Evolutionary conservation across 1,140 invertebrate genomes (phyloP), one percentile per base, ranked within the genome.

Genomic region (Scaptomyza pallida): DNA sequence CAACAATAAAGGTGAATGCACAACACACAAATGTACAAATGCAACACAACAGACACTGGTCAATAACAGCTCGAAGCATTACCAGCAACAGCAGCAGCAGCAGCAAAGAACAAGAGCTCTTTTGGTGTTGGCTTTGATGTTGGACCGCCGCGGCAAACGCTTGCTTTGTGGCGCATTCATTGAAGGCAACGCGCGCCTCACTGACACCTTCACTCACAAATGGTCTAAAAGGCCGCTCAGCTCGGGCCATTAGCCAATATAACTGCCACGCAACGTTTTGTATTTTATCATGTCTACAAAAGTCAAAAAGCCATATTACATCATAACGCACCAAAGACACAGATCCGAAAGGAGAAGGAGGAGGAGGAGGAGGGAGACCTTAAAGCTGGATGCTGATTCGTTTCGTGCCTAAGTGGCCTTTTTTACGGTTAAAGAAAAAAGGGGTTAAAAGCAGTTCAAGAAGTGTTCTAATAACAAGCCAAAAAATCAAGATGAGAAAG

Each of bases 251-350:
- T 86, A 86, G 82, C 82, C 82, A 86, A 86, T 86, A 86, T 86
- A 86, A 82, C 81, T 88, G 81, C 81, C 82, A 88, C 78, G 82
- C 82, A 88, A 88, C 78, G 82, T 88, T 82, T 86, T 88, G 82
- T 88, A 86, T 86, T 86, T 86, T 86, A 86, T 88, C 82, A 86
- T 86, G 82, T 82, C 82, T 88, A 86, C 82, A 86, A 86, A 86
- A 86, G 82, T 86, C 82, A 88, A 82, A 86, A 86, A 88, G 82
- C 82, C 78, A 86, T 88, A 86, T 86, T 86, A 86, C 82, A 86
- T 86, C 82, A 86, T 86, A 86, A 78, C 70, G 70, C 72, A 67
- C 57, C 57, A 61, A 61, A 55, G 37, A 62, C 26, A 62, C 43
- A 50, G 64, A 70, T 52, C 55, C 75, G 75, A 76, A 19, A n/a